Evolutionary conservation across 64 coral and sea anemone species (phyloP), one percentile per base, ranked within the genome.

Genomic region (Actinia tenebrosa): DNA sequence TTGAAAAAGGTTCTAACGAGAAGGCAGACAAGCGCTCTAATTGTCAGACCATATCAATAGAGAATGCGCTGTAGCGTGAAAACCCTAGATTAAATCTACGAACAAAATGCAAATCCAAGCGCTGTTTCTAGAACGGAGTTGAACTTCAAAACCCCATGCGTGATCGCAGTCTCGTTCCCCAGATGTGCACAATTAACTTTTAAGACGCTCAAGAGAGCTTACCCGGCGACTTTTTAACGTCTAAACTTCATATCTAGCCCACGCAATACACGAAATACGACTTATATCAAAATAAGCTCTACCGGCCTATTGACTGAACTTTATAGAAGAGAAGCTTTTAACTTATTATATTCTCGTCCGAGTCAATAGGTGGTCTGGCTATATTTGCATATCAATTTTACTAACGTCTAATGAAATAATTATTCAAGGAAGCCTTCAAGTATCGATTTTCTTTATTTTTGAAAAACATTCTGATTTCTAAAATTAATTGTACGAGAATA

Each of bases 301-400:
- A 30, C 25, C 25, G 69, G 69, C 64, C 64, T 69, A 26, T 69
- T 69, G 22, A 69, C 69, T 75, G 27, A 27, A 30, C 25, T 37
- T 37, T 37, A 37, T 25, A 75, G 56, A 69, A 69, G 26, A 37
- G 20, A 42, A 16, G 26, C 69, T 75, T 75, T 75, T 75, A 75
- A 75, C 4, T 23, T 37, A 72, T 72, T 72, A 72, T 26, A 58
- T 58, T 58, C 56, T 15, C 69, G 6, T 42, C 25, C 69, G 13
- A 75, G 26, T 75, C 69, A 75, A 75, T 75, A 75, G 69, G 69
- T 75, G 11, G 69, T 30, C 69, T 75, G 5, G n/a, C 69, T 75
- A 26, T 66, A 66, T 66, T 66, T 66, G 63, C 63, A 23, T 19
- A 66, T 66, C 63, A 23, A 22, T 23, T 66, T 66, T 23, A 66